Conservation (phyloP, 2,797 vertebrate genomes). For the Artibeus lituratus region DNA sequence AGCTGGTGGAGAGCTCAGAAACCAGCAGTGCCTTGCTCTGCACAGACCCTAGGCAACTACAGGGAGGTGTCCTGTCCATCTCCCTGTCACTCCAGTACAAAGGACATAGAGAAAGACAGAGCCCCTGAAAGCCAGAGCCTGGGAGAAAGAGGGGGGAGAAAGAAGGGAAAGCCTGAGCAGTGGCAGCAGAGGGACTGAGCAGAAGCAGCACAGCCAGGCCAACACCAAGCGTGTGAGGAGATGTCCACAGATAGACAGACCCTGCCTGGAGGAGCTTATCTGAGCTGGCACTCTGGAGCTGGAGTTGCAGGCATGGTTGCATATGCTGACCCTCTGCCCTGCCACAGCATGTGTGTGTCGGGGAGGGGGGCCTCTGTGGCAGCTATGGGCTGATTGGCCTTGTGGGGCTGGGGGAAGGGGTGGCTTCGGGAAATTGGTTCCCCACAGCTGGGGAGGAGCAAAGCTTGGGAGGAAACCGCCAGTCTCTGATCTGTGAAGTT, state of each 20-base stretch:
- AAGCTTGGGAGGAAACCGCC: not conserved
- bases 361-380: not conserved
- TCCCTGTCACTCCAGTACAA: slow-evolving; percentile 19
- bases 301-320: not conserved
- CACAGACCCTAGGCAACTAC: not conserved
- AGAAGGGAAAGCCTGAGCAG: not conserved
- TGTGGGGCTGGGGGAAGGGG: not conserved
- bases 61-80: not conserved
- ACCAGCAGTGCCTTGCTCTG: not conserved
- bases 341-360: not conserved
- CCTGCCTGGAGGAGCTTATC: not conserved
- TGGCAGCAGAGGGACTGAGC: not conserved
- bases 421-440: not conserved
- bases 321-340: not conserved
- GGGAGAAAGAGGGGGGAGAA: not conserved
- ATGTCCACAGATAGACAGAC: not conserved
- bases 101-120: slow-evolving; percentile 35
- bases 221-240: not conserved
- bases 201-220: not conserved
- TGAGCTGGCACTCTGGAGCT: not conserved
- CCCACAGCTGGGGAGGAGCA: not conserved
- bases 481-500: not conserved
- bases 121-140: not conserved
- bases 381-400: not conserved
- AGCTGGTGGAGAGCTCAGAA: not conserved